These are phyloP conservation scores for Volucella inflata DNA, from an alignment of 2,888 invertebrate genomes.

Conservation along the genomic window DNA sequence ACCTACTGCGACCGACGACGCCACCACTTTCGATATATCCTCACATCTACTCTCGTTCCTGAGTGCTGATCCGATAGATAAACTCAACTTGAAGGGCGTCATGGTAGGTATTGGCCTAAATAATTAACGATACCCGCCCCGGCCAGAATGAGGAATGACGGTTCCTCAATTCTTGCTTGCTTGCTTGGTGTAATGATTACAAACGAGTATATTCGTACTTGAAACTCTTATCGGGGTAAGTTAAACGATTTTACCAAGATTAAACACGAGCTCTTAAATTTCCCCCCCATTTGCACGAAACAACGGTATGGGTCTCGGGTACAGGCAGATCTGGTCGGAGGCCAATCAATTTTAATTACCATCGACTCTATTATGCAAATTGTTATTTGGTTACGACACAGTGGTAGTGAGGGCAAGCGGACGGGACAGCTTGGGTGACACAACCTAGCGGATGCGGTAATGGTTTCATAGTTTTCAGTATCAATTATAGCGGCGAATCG, in stretches of 20 bases:
- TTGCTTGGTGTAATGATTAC: constrained; percentile 5
- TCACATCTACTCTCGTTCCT: neutral
- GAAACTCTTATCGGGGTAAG: constrained; percentile 36
- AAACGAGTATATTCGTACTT: neutral
- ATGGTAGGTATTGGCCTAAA: constrained; percentile 62
- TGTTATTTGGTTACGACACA: constrained; percentile 34
- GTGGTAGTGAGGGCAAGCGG: neutral
- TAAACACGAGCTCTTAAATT: constrained; percentile 57
- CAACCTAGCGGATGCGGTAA: neutral
- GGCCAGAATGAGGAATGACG: constrained; percentile 5
- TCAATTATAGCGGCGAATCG: constrained; percentile 22
- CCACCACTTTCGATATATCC: neutral
- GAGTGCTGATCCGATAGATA: constrained; percentile 45
- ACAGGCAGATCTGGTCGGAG: constrained; percentile 37
- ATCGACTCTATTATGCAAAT: constrained; percentile 65
- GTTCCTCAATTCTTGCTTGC: neutral
- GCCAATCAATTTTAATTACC: constrained; percentile 65
- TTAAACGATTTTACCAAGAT: constrained; percentile 62
- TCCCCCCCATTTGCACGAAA: constrained; percentile 23
- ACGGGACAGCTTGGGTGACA: neutral
- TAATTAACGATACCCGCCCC: constrained; percentile 56
- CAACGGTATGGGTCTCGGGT: no score
- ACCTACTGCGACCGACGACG: neutral
- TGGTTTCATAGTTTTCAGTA: constrained; percentile 14
- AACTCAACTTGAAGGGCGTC: constrained; percentile 62